phyloP scores from a whole-genome alignment of 1,140 invertebrate species.

The Arctopsyche grandis region DNA sequence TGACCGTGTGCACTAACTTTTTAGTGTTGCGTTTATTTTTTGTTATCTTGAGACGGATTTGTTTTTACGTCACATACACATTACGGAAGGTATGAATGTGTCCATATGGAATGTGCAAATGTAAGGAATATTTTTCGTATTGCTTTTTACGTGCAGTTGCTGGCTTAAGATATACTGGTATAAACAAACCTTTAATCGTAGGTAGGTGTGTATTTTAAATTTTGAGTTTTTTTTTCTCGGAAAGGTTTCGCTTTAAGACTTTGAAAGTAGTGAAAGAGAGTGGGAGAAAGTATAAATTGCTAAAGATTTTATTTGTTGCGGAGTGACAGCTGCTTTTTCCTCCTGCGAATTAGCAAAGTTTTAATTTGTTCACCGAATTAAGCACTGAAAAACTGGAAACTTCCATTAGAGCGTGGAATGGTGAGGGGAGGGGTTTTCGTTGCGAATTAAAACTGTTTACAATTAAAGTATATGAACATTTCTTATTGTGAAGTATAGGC shows the following conservation, averaged over 20 bases:
- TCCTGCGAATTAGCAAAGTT: conserved; percentile 35
- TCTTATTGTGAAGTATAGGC: too few relatives aligned
- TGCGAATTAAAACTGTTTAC: conserved; percentile 19
- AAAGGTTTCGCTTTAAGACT: neutral
- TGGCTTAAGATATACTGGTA: too few relatives aligned
- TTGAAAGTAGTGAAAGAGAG: neutral
- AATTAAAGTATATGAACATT: conserved; percentile 4
- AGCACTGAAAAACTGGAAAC: conserved; percentile 37
- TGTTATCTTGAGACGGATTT: too few relatives aligned
- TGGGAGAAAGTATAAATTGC: conserved; percentile 18
- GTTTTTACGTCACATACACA: too few relatives aligned
- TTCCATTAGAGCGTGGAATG: conserved; percentile 22
- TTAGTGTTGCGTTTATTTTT: neutral
- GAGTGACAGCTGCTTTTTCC: conserved; percentile 39
- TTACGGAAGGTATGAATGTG: too few relatives aligned
- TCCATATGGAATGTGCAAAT: too few relatives aligned
- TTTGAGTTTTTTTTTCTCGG: too few relatives aligned
- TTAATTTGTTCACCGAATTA: conserved; percentile 38
- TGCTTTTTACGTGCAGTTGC: too few relatives aligned
- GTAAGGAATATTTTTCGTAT: too few relatives aligned
- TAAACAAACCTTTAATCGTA: too few relatives aligned
- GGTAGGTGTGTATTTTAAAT: too few relatives aligned
- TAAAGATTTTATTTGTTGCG: conserved; percentile 37
- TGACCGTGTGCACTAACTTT: neutral
- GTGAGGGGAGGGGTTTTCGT: neutral